Conservation (phyloP, 2,888 invertebrate species). For the Tupiocoris notatus region DNA sequence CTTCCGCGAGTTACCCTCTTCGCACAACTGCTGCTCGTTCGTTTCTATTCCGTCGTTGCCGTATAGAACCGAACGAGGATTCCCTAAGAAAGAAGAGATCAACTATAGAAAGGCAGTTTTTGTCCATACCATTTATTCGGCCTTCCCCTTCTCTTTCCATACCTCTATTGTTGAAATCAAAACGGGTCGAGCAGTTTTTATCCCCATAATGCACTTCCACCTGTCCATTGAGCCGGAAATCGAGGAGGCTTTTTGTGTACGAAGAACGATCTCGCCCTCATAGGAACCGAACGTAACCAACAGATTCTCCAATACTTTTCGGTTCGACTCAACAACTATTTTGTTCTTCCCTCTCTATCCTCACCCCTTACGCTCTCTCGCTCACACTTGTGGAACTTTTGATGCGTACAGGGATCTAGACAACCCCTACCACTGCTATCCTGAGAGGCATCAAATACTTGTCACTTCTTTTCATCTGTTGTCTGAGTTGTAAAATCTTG, state of each 20-base stretch:
- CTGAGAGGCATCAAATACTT: no score
- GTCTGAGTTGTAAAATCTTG: no score
- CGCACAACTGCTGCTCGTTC: neutral
- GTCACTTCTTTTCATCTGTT: no score
- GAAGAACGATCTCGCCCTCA: neutral
- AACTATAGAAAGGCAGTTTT: constrained; percentile 34
- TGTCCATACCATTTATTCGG: constrained; percentile 35
- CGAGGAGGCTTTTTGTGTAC: neutral
- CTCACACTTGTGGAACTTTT: no score
- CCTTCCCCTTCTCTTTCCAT: neutral
- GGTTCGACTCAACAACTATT: neutral
- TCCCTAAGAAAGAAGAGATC: constrained; percentile 16
- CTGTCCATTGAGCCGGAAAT: neutral
- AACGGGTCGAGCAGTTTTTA: neutral
- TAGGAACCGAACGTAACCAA: neutral
- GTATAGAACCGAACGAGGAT: neutral
- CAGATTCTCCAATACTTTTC: neutral
- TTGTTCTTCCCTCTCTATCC: neutral
- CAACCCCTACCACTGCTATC: no score
- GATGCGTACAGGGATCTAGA: no score
- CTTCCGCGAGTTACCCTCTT: neutral
- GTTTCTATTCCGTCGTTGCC: neutral
- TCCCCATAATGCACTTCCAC: neutral
- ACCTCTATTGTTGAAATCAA: constrained; percentile 32
- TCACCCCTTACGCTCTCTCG: no score